Percentiles rank a stretch among this genome's conserved stretches.
Conservation (phyloP, 1,140 invertebrate species). For the Drosophila seguyi region DNA sequence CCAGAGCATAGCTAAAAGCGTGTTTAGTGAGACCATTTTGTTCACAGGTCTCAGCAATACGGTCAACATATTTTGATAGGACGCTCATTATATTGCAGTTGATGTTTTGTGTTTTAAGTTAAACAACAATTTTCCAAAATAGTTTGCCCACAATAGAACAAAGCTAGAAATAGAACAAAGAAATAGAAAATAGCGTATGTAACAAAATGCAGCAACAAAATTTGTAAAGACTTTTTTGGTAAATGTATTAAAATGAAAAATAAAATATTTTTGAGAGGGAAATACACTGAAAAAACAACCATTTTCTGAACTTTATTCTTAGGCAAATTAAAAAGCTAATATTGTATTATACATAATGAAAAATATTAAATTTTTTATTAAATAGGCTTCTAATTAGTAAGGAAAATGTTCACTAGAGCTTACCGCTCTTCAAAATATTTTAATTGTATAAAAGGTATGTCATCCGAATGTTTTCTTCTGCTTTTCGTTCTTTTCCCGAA, state of each 20-base stretch:
- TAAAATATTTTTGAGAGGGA: neutral
- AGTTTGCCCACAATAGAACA: neutral
- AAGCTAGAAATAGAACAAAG: neutral
- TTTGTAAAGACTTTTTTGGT: neutral
- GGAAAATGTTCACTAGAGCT: neutral
- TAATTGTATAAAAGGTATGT: neutral
- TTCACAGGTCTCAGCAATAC: slow-evolving; percentile 86
- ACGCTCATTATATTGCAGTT: slow-evolving; percentile 85
- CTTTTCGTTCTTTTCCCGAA: neutral
- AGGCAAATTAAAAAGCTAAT: neutral
- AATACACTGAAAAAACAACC: neutral
- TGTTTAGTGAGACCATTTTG: slow-evolving; percentile 85
- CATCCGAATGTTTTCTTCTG: neutral
- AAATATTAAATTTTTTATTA: neutral
- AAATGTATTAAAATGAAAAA: neutral
- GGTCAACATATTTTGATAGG: slow-evolving; percentile 89
- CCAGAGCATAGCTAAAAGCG: slow-evolving; percentile 84
- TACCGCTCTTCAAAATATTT: neutral
- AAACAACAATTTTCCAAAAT: neutral
- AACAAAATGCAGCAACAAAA: neutral
- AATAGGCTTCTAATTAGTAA: neutral
- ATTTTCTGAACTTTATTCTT: neutral
- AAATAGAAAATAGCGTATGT: neutral
- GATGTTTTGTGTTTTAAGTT: neutral
- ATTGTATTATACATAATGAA: neutral